Evolutionary conservation across 2,888 invertebrate genomes (phyloP).

Genomic region (Odontothrips loti): DNA sequence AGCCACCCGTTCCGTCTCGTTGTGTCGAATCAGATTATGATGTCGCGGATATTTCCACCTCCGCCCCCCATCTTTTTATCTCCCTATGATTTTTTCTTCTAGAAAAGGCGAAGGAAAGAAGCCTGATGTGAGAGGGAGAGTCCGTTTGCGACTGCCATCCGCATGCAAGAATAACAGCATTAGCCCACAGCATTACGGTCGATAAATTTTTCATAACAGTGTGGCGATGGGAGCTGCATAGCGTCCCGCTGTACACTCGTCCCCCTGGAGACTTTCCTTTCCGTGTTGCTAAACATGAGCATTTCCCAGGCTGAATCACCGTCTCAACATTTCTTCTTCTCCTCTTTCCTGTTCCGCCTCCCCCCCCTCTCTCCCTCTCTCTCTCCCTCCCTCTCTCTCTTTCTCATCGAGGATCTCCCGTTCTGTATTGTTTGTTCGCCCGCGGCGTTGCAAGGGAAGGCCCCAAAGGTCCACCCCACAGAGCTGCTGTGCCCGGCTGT

Average conservation of each 20-base stretch:
- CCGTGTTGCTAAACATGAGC: background rate
- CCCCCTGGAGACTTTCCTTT: background rate
- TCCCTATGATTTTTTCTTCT: too few relatives aligned
- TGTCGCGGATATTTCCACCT: too few relatives aligned
- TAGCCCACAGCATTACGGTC: constrained; percentile 8
- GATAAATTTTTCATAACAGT: constrained; percentile 19
- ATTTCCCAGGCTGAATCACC: constrained; percentile 2
- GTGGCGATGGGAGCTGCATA: background rate
- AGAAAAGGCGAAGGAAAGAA: background rate
- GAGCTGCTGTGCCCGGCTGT: background rate
- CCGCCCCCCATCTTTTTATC: too few relatives aligned
- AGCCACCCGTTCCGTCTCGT: too few relatives aligned
- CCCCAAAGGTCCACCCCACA: background rate
- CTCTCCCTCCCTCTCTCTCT: background rate
- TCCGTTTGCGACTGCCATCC: background rate
- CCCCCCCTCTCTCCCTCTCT: background rate
- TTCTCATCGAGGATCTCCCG: background rate
- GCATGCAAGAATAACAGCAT: constrained; percentile 20
- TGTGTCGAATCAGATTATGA: too few relatives aligned
- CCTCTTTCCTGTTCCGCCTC: background rate
- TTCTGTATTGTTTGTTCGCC: constrained; percentile 14
- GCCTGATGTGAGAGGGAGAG: background rate
- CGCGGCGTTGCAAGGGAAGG: background rate
- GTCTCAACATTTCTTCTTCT: background rate
- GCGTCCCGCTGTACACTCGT: background rate